Base-by-base conservation (phyloP, 2,888 invertebrate genomes). In the Hypsopygia costalis region DNA sequence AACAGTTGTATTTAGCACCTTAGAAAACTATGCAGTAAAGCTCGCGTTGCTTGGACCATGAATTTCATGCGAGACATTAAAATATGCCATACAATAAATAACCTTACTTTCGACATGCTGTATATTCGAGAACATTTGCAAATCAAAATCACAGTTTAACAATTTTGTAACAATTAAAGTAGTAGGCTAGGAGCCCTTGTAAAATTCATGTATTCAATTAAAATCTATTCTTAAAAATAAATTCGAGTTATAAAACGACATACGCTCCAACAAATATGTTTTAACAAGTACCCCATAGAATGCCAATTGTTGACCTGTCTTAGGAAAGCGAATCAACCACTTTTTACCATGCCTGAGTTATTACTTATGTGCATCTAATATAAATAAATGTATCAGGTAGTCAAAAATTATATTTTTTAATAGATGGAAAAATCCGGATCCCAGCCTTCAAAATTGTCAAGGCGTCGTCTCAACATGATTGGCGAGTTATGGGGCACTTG, bases 141-240 rank as follows among this genome's bases (percentile, higher is more conserved):
- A 35, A 38, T 10, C 31, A 28, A 27, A 33, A 39, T 37, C 36
- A 37, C 36, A 37, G 36, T 21, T 27, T 27, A 38, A 40, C 34
- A 58, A 54, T 58, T 61, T 52, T 51, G 49, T 52, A 55, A 45
- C 36, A 36, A 46, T 44, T 45, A 42, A 43, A 44, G n/a, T n/a
- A 45, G 42, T 33, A 20, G 12, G 31, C 10, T 28, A 41, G 52
- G 69, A 69, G 66, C 60, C 53, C 69, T 74, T 69, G 58, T 63
- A 62, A 64, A 67, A 68, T 55, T 52, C 52, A 58, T 53, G 43
- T 51, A 52, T 55, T 68, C 58, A 53, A 52, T 54, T 54, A 60
- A 62, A 64, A 65, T 59, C 63, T 71, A 69, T 62, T 61, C 72
- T 74, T 71, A 76, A 58, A 68, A 55, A 64, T 52, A 57, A 52